Conservation (phyloP, 2,888 invertebrate genomes). For the Ectobius pallidus region DNA sequence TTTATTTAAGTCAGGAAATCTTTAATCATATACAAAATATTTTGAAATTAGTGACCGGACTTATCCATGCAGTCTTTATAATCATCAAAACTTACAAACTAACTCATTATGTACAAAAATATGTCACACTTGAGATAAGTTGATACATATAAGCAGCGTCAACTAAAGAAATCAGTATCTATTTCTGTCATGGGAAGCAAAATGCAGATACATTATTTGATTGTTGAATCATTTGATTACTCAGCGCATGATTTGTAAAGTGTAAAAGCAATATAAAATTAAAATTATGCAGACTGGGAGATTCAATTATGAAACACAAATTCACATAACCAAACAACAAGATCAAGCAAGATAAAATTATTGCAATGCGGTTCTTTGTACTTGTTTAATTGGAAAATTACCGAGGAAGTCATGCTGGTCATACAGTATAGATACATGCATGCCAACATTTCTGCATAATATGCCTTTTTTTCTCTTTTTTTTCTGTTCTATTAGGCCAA, state of each 20-base stretch:
- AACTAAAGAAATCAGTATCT: not conserved
- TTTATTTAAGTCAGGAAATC: constrained; percentile 13
- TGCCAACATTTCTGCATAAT: too few species aligned
- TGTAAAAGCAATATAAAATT: not conserved
- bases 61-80: constrained; percentile 36
- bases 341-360: too few species aligned
- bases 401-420: too few species aligned
- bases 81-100: constrained; percentile 35
- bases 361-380: too few species aligned
- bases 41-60: constrained; percentile 13
- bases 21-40: constrained; percentile 31
- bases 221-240: not conserved
- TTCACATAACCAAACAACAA: too few species aligned
- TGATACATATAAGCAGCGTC: constrained; percentile 9
- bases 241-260: not conserved
- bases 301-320: too few species aligned
- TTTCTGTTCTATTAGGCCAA: too few species aligned
- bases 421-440: too few species aligned
- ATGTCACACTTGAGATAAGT: constrained; percentile 31
- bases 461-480: too few species aligned
- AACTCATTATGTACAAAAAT: constrained; percentile 38
- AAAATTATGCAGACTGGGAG: too few species aligned
- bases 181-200: constrained; percentile 15
- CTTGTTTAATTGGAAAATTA: too few species aligned
- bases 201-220: not conserved